Base-by-base conservation (phyloP, 2,888 invertebrate species). In the Scaptomyza flava region DNA sequence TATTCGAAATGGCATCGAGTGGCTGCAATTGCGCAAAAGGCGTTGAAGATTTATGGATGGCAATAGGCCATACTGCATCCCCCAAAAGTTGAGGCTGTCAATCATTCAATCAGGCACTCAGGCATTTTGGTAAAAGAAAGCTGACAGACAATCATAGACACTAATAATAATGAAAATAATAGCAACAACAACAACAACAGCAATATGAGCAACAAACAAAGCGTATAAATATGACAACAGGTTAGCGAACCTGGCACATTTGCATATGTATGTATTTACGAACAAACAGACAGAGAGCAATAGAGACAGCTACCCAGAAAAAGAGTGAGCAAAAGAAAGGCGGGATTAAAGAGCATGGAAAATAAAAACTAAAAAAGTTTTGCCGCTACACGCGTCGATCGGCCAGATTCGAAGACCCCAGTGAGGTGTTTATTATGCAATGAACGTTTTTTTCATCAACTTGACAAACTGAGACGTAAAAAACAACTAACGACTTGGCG, bases 381-480 rank as follows among this genome's bases (percentile, higher is more conserved):
- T 82, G 82, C 67, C 84, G 79, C 79, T 79, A 81, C 67, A 76
- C 70, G 74, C 82, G 79, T 68, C 67, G 57, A 20, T 63, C 72
- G 72, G 60, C 51, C 57, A 66, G 42, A 57, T 67, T 61, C 70
- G 61, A 63, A 68, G 56, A 43, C 53, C 30, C 68, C 54, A 58
- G 41, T 73, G 73, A 81, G 87, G 86, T 89, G 90, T 84, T 91
- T 90, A 89, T 90, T 91, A 91, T 91, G 91, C 91, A 90, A 90
- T 87, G 66, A 82, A 72, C 91, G 89, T 91, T 81, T 77, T 36
- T 77, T 83, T 87, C 82, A 79, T 81, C 79, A 85, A 87, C 84
- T 78, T 89, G 82, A 81, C 86, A 85, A 85, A 77, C 76, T 62
- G 70, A 84, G 78, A 80, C 73, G 62, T 79, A 82, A 81, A 79